phyloP scores from a whole-genome alignment of 1,140 invertebrate genomes.

The Paracyclopina nana region DNA sequence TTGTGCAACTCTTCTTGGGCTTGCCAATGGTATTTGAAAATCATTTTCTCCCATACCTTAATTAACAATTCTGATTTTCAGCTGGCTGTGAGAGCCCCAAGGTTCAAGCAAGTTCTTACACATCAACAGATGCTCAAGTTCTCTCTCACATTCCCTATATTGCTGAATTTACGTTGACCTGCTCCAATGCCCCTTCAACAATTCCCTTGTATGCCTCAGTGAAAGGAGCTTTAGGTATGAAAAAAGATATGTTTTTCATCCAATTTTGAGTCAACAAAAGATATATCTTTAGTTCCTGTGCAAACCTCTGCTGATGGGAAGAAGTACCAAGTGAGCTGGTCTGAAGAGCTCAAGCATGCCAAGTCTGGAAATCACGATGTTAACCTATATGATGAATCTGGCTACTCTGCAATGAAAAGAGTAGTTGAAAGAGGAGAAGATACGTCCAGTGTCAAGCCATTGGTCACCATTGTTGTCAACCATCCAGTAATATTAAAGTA shows the following conservation, averaged over 20 bases:
- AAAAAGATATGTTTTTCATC: too few species aligned
- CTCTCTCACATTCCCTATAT: constrained; percentile 50
- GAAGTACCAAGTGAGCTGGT: constrained; percentile 57
- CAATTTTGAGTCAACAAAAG: too few species aligned
- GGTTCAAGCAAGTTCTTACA: constrained; percentile 39
- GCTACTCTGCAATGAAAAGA: constrained; percentile 48
- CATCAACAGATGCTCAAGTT: constrained; percentile 71
- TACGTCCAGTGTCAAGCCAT: constrained; percentile 39
- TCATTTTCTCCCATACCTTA: too few species aligned
- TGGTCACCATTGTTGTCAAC: constrained; percentile 49
- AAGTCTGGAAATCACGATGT: constrained; percentile 53
- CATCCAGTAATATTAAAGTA: constrained; percentile 43
- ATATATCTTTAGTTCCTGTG: constrained; percentile 15
- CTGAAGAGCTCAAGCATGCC: constrained; percentile 58
- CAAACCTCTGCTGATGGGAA: neutral
- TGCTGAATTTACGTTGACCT: constrained; percentile 31
- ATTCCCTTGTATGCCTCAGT: constrained; percentile 20
- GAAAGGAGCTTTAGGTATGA: too few species aligned
- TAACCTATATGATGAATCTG: constrained; percentile 74
- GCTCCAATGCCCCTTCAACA: constrained; percentile 28
- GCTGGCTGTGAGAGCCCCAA: constrained; percentile 28
- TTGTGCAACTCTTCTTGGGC: too few species aligned
- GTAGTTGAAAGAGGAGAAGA: constrained; percentile 31
- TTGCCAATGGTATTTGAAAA: too few species aligned
- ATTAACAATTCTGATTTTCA: too few species aligned